These are phyloP conservation scores for Aythya fuligula DNA, from an alignment of 2,797 vertebrate species.

Conservation along the genomic window DNA sequence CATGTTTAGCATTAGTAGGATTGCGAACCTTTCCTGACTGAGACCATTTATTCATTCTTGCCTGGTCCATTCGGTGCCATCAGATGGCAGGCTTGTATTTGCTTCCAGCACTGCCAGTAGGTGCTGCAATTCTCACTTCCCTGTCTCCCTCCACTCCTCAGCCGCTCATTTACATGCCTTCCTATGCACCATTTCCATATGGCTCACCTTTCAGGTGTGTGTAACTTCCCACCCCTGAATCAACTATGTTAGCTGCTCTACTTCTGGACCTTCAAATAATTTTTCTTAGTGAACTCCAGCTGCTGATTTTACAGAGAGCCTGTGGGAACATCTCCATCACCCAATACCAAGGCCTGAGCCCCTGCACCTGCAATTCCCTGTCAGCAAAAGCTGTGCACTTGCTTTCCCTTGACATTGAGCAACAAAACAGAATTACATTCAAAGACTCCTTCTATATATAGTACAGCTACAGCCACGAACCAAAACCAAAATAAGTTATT, in stretches of 20 bases:
- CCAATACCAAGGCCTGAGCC: neutral
- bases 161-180: neutral
- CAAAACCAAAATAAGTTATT: neutral
- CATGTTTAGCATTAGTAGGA: neutral
- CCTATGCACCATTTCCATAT: neutral
- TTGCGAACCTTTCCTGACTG: neutral
- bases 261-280: neutral
- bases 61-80: constrained; percentile 35
- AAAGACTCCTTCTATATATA: neutral
- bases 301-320: neutral
- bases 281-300: neutral
- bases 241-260: neutral
- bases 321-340: neutral
- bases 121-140: neutral
- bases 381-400: neutral
- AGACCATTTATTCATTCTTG: neutral
- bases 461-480: neutral
- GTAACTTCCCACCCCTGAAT: neutral
- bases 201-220: neutral
- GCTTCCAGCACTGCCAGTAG: constrained; percentile 17
- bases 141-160: neutral
- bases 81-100: constrained; percentile 72
- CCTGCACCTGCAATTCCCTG: neutral
- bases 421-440: neutral
- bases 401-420: neutral